phyloP scores from a whole-genome alignment of 2,888 invertebrate species.

The Rotaria macrura region DNA sequence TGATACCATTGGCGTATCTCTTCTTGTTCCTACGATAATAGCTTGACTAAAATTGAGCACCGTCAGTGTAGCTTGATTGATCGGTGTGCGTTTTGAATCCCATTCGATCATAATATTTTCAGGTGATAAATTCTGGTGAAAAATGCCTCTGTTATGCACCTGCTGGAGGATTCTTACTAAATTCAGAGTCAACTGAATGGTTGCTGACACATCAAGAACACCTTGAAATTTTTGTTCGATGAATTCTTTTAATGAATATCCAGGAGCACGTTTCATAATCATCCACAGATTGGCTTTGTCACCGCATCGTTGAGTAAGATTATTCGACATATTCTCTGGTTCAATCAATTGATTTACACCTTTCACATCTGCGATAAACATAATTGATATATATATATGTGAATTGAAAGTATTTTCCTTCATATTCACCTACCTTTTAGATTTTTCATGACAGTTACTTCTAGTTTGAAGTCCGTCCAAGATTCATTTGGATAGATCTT shows the following conservation, averaged over 20 bases:
- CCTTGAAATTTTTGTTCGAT: neutral
- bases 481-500: neutral
- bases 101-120: neutral
- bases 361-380: neutral
- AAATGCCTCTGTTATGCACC: neutral
- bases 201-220: neutral
- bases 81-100: neutral
- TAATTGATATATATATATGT: neutral
- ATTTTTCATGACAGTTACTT: neutral
- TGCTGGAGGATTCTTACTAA: neutral
- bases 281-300: neutral
- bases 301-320: neutral
- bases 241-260: neutral
- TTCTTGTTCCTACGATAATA: too few relatives aligned
- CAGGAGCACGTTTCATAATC: neutral
- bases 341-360: neutral
- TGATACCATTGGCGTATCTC: neutral
- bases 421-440: neutral
- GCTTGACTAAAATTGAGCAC: neutral
- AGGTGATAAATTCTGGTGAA: neutral
- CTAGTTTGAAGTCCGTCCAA: neutral
- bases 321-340: neutral
- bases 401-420: neutral
- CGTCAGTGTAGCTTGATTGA: neutral
- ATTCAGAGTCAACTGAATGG: neutral